Evolutionary conservation across 2,113 vertebrate genomes (phyloP).

Genomic region (western clawed frog (Xenopus tropicalis)): DNA sequence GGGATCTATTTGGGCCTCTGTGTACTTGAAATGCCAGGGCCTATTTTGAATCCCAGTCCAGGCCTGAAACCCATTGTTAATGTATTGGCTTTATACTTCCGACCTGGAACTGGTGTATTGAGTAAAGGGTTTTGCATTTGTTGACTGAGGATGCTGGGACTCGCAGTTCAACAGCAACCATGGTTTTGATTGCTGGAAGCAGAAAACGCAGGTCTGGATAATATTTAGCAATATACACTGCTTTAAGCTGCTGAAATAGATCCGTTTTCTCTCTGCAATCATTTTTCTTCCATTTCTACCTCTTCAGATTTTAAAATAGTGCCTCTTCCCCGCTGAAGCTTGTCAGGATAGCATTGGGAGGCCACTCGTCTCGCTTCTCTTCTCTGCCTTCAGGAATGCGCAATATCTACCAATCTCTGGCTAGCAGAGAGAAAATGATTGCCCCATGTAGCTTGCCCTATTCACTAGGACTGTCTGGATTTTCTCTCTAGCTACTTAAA

Average conservation of each 20-base stretch:
- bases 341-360: slow-evolving; percentile 9
- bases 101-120: too few species aligned
- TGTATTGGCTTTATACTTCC: too few species aligned
- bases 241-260: neutral
- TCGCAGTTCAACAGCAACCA: too few species aligned
- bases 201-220: too few species aligned
- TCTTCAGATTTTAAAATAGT: neutral
- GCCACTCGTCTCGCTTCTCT: neutral
- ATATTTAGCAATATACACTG: too few species aligned
- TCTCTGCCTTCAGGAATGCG: neutral
- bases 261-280: neutral
- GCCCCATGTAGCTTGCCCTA: neutral
- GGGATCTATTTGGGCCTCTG: too few species aligned
- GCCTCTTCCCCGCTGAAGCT: neutral
- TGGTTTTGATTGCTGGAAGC: too few species aligned
- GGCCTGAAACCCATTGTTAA: too few species aligned
- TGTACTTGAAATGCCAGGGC: too few species aligned
- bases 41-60: too few species aligned
- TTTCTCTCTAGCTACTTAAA: neutral
- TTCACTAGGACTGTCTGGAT: neutral
- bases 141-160: too few species aligned
- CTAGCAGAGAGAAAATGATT: neutral
- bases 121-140: too few species aligned
- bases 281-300: neutral
- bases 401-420: neutral